Evolutionary conservation across 1,140 invertebrate genomes (phyloP), one percentile per base, ranked within the genome.

Genomic region (Drosophila miranda): DNA sequence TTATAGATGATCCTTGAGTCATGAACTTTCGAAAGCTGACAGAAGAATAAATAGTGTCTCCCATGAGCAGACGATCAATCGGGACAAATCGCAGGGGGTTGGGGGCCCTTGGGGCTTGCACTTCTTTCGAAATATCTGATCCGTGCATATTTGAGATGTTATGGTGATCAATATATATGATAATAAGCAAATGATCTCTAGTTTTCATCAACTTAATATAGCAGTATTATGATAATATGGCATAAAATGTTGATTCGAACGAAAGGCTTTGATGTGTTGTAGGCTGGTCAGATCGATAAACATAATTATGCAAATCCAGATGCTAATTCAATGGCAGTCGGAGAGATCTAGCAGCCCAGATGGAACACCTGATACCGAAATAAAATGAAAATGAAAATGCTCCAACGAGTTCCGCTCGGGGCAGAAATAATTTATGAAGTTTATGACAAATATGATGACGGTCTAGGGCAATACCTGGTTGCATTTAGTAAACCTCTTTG

Each of bases 401-500:
- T 38, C 3, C 11, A 38, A 43, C 42, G 57, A 49, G 52, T 50
- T 62, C 52, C 50, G 30, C 30, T 9, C 8, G 2, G 30, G 30
- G 8, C 8, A 30, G 8, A 30, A 30, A 30, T 51, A 67, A 81
- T 81, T 81, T 74, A 84, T 86, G 80, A 84, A 86, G 81, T 77
- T 86, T 84, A 74, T 86, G 80, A 84, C 80, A 84, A 84, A 84
- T 84, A 84, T 81, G 80, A 84, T 77, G 81, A 86, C 81, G 81
- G 81, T 84, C 76, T 78, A 75, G 79, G 76, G 79, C 76, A 64
- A 69, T 66, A 51, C 58, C 63, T 41, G 71, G 43, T 63, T 58
- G 72, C 72, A 57, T 72, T 80, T 64, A 54, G 19, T 70, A 54
- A 70, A 34, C 53, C 53, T 70, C 64, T 70, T 73, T 45, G 34